These are phyloP conservation scores for Drosophila conformis DNA, from an alignment of 2,888 invertebrate genomes.

Conservation along the genomic window DNA sequence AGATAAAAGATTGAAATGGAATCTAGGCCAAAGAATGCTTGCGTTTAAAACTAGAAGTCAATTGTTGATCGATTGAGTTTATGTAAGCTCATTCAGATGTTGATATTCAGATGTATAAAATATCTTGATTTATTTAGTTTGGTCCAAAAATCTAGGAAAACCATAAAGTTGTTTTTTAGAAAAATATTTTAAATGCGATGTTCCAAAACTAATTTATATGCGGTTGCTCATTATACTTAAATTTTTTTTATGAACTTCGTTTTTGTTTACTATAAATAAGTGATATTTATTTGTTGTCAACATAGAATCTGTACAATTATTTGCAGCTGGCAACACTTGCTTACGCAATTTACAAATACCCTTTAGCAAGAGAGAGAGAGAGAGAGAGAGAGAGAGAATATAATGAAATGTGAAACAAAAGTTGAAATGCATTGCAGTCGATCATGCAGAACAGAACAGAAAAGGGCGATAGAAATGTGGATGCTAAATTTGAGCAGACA, in stretches of 20 bases:
- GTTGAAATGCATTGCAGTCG: constrained; percentile 24
- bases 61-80: neutral
- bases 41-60: neutral
- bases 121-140: neutral
- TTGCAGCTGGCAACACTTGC: neutral
- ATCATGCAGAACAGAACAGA: constrained; percentile 14
- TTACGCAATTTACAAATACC: neutral
- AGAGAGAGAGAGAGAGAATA: neutral
- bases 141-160: neutral
- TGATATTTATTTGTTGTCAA: neutral
- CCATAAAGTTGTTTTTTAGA: neutral
- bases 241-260: neutral
- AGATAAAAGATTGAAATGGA: neutral
- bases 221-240: neutral
- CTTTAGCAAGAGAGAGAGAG: neutral
- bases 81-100: neutral
- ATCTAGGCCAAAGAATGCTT: constrained; percentile 1
- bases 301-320: neutral
- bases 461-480: constrained; percentile 21
- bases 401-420: constrained; percentile 13
- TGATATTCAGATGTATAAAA: neutral
- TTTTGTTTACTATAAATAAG: neutral
- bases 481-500: constrained; percentile 35
- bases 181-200: neutral
- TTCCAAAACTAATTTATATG: neutral